Conservation (phyloP, 2,888 invertebrate genomes). For the Diaprepes abbreviatus region DNA sequence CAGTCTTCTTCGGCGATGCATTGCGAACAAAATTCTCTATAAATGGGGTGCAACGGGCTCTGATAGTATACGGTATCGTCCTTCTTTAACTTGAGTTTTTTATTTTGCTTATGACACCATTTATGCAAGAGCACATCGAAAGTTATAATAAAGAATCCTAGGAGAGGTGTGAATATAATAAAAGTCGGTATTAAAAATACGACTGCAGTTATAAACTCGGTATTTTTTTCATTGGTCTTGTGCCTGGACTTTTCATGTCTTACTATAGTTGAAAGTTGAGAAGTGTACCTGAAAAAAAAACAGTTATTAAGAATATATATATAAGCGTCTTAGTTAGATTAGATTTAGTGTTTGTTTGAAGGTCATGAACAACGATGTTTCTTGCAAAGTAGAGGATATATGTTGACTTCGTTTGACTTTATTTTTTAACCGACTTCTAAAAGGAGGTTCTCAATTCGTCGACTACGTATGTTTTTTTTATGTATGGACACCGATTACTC, state of each 20-base stretch:
- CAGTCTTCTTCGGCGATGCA: constrained; percentile 40
- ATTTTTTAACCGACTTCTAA: too few species aligned
- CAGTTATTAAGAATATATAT: background rate
- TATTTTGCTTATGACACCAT: constrained; percentile 47
- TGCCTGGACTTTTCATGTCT: constrained; percentile 19
- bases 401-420: too few species aligned
- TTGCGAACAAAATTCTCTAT: constrained; percentile 44
- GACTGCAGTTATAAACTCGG: constrained; percentile 43
- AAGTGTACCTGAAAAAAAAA: constrained; percentile 22
- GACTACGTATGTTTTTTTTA: too few species aligned
- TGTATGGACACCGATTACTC: too few species aligned
- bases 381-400: too few species aligned
- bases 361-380: too few species aligned
- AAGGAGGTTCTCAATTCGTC: too few species aligned
- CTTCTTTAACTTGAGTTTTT: constrained; percentile 5
- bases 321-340: too few species aligned
- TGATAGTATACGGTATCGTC: constrained; percentile 39
- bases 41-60: constrained; percentile 45
- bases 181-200: constrained; percentile 44
- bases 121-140: constrained; percentile 40
- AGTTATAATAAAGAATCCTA: constrained; percentile 33
- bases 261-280: constrained; percentile 27
- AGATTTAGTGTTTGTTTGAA: too few species aligned
- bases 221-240: constrained; percentile 28
- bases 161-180: constrained; percentile 39